These are phyloP conservation scores for Acanthochromis polyacanthus DNA, from an alignment of 2,113 vertebrate species.

Conservation along the genomic window DNA sequence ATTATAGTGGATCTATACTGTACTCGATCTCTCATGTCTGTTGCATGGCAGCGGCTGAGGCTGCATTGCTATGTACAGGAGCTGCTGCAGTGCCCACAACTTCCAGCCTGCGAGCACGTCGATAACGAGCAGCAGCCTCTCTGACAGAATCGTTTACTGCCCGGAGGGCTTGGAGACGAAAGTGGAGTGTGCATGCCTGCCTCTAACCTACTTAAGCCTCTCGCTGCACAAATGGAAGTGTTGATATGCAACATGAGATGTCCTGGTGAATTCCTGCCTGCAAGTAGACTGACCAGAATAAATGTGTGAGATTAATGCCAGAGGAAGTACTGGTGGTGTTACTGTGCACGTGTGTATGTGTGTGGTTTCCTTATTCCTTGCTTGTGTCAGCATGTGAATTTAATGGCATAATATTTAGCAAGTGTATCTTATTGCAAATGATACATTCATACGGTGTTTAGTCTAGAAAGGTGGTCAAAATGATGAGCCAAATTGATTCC, in stretches of 20 bases:
- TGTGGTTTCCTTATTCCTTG: slow-evolving; percentile 42
- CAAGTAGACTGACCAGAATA: slow-evolving; percentile 76
- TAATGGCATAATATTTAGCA: slow-evolving; percentile 18
- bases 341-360: slow-evolving; percentile 31
- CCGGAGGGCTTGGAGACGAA: slow-evolving; percentile 71
- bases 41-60: slow-evolving; percentile 26
- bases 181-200: slow-evolving; percentile 72
- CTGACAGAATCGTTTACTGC: slow-evolving; percentile 79
- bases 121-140: slow-evolving; percentile 78
- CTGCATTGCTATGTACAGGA: slow-evolving; percentile 28
- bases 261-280: slow-evolving; percentile 78
- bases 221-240: slow-evolving; percentile 77
- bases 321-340: slow-evolving; percentile 51
- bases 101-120: slow-evolving; percentile 66
- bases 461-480: background rate
- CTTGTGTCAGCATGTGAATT: slow-evolving; percentile 48
- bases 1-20: slow-evolving; percentile 36
- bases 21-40: slow-evolving; percentile 42
- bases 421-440: slow-evolving; percentile 21
- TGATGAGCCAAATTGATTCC: slow-evolving; percentile 6
- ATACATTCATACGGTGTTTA: slow-evolving; percentile 17
- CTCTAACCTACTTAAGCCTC: slow-evolving; percentile 80
- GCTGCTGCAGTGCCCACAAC: slow-evolving; percentile 45
- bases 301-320: slow-evolving; percentile 71
- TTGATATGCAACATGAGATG: slow-evolving; percentile 82